phyloP scores from a whole-genome alignment of 2,888 invertebrate species.

The Rotaria socialis region DNA sequence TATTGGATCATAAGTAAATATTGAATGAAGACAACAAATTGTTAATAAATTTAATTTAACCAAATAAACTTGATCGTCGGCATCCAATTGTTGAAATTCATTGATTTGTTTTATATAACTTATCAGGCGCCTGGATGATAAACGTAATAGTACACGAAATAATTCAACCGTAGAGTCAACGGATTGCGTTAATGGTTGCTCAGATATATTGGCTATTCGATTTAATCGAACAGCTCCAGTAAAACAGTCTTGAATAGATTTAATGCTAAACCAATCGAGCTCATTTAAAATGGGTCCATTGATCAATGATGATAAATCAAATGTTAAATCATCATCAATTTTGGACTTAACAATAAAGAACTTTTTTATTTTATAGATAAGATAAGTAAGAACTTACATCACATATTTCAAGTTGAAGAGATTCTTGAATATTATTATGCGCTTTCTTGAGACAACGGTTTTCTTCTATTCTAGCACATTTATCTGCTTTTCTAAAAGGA shows the following conservation, averaged over 20 bases:
- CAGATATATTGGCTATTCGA: background rate
- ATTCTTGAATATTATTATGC: background rate
- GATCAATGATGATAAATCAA: background rate
- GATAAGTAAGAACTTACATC: too few relatives aligned
- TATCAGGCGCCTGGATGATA: background rate
- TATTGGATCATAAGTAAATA: background rate
- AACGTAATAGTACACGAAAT: background rate
- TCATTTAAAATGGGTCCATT: background rate
- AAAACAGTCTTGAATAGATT: background rate
- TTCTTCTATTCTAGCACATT: background rate
- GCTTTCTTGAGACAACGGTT: background rate
- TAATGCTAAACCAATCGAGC: background rate
- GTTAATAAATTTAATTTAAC: background rate
- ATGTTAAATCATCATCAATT: too few relatives aligned
- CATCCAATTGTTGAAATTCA: background rate
- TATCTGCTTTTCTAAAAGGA: background rate
- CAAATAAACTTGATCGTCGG: background rate
- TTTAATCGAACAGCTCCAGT: background rate
- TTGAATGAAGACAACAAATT: background rate
- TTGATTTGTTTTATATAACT: background rate
- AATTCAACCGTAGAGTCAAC: background rate
- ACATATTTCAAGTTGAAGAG: background rate
- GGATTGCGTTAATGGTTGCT: background rate
- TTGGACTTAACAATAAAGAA: too few relatives aligned
- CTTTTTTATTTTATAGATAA: too few relatives aligned